Percentiles rank a stretch among this genome's conserved stretches.
phyloP scores from a whole-genome alignment of 2,113 vertebrate genomes.

The Cebidichthys violaceus region DNA sequence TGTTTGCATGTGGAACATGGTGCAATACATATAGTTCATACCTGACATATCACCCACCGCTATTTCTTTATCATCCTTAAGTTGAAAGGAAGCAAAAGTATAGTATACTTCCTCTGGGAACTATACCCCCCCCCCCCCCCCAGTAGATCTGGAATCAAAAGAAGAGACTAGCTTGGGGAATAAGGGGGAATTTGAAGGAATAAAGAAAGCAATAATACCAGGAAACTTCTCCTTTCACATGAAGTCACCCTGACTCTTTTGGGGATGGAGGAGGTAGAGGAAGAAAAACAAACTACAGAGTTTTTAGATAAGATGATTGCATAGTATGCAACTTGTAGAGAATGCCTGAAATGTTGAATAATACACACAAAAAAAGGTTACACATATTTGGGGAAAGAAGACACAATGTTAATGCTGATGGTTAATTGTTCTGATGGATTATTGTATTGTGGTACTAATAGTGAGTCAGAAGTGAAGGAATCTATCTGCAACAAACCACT shows the following conservation, averaged over 20 bases:
- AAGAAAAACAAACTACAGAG: background rate
- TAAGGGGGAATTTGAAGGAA: constrained; percentile 36
- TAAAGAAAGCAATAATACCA: constrained; percentile 12
- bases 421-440: constrained; percentile 15
- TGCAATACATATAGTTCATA: background rate
- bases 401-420: background rate
- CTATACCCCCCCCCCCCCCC: background rate
- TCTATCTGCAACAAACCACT: background rate
- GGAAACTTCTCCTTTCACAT: constrained; percentile 21
- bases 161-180: constrained; percentile 26
- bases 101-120: constrained; percentile 25
- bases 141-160: constrained; percentile 44
- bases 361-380: background rate
- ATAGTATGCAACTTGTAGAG: background rate
- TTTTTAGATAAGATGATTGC: constrained; percentile 1
- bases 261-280: background rate
- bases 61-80: constrained; percentile 6
- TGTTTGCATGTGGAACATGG: background rate
- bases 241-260: constrained; percentile 4
- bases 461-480: background rate
- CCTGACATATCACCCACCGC: background rate
- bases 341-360: background rate
- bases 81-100: constrained; percentile 12
- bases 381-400: background rate
- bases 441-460: constrained; percentile 21